These are phyloP conservation scores for Daptonema setosum DNA, from an alignment of 2,888 invertebrate species.

Conservation along the genomic window DNA sequence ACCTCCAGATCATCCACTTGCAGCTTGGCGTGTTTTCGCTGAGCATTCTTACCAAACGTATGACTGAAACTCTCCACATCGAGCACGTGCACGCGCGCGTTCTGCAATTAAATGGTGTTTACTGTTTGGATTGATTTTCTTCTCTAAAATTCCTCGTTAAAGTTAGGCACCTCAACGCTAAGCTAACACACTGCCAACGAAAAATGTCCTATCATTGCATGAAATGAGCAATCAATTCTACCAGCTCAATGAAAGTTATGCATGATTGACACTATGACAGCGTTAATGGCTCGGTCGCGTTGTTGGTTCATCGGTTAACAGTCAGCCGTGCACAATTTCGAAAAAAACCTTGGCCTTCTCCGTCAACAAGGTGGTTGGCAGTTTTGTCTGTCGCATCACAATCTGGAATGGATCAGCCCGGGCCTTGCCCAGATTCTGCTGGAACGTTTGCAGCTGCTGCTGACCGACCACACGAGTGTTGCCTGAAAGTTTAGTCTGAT, in stretches of 20 bases:
- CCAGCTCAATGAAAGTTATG: too few species aligned
- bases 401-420: slow-evolving; percentile 90
- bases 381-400: slow-evolving; percentile 77
- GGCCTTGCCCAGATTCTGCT: slow-evolving; percentile 79
- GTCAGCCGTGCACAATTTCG: background rate
- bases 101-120: too few species aligned
- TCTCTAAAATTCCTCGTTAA: too few species aligned
- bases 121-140: too few species aligned
- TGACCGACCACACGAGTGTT: slow-evolving; percentile 92
- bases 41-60: slow-evolving; percentile 83
- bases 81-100: slow-evolving; percentile 70
- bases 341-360: slow-evolving; percentile 43
- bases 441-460: slow-evolving; percentile 38
- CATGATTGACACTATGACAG: too few species aligned
- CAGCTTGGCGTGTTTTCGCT: slow-evolving; percentile 63
- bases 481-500: too few species aligned
- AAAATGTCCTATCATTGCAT: too few species aligned
- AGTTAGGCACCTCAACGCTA: too few species aligned
- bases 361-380: slow-evolving; percentile 77
- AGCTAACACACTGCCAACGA: too few species aligned
- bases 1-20: slow-evolving; percentile 49
- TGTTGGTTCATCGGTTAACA: too few species aligned
- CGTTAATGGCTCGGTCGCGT: too few species aligned
- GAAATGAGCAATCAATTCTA: too few species aligned
- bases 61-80: slow-evolving; percentile 82